Conservation (phyloP, 2,113 vertebrate species). For the Microtus oregoni region DNA sequence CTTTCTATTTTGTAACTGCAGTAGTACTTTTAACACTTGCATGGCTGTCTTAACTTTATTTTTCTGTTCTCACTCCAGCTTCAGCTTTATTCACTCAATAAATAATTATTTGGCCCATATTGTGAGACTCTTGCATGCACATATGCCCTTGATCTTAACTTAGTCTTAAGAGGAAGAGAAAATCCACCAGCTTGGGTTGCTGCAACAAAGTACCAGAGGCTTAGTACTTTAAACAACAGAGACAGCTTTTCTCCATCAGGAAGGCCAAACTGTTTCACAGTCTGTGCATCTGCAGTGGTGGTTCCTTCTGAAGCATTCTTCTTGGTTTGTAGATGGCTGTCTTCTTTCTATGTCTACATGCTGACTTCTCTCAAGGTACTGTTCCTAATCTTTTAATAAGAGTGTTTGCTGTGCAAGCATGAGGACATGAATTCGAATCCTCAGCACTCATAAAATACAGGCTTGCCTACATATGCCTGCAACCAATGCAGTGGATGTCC, state of each 20-base stretch:
- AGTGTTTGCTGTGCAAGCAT: no score
- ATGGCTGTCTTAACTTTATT: background rate
- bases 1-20: background rate
- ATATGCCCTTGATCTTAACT: background rate
- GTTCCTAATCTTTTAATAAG: background rate
- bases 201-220: background rate
- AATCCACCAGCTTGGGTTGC: background rate
- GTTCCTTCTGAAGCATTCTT: background rate
- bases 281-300: no score
- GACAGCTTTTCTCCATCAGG: background rate
- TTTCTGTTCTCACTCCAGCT: background rate
- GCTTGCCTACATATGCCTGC: background rate
- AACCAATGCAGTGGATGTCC: no score
- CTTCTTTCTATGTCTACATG: background rate
- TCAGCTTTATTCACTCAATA: background rate
- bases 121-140: background rate
- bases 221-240: background rate
- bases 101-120: background rate
- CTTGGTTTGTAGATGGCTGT: background rate
- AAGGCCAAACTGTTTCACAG: no score
- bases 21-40: background rate
- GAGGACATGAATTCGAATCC: background rate
- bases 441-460: background rate
- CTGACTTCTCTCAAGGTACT: background rate
- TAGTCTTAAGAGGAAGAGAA: background rate